phyloP scores from a whole-genome alignment of 2,113 vertebrate species.

The Peromyscus leucopus region DNA sequence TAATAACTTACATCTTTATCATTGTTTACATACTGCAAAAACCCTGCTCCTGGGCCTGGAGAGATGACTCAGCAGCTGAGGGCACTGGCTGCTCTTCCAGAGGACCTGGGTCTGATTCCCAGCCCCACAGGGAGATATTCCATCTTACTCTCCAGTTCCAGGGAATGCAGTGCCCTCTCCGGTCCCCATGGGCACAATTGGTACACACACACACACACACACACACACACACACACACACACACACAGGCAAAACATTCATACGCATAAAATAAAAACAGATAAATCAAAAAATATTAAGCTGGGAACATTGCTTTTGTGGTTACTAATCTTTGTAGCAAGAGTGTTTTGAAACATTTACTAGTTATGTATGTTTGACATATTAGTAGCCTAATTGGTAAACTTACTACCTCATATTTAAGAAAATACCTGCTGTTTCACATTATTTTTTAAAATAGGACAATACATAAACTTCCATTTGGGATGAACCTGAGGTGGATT shows the following conservation, averaged over 20 bases:
- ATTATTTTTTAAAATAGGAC: slow-evolving; percentile 27
- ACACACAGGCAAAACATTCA: background rate
- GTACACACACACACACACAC: background rate
- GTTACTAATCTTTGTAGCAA: slow-evolving; percentile 20
- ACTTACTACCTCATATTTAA: slow-evolving; percentile 9
- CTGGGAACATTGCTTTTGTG: background rate
- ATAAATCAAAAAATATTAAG: background rate
- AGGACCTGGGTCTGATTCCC: background rate
- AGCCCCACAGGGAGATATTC: background rate
- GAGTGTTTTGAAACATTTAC: slow-evolving; percentile 29
- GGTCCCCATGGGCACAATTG: background rate
- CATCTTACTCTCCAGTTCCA: background rate
- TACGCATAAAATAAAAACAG: background rate
- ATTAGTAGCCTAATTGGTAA: slow-evolving; percentile 26
- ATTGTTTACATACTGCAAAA: background rate
- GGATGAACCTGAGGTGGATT: background rate
- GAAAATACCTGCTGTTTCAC: background rate
- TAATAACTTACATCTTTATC: background rate
- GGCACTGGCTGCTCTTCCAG: background rate
- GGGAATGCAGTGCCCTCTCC: background rate
- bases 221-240: background rate
- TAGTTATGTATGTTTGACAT: background rate
- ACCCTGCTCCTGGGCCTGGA: background rate
- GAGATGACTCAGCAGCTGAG: background rate
- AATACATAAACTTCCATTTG: background rate